These are phyloP conservation scores for Muscicapa comitata DNA, from an alignment of 2,797 vertebrate species.

Conservation along the genomic window DNA sequence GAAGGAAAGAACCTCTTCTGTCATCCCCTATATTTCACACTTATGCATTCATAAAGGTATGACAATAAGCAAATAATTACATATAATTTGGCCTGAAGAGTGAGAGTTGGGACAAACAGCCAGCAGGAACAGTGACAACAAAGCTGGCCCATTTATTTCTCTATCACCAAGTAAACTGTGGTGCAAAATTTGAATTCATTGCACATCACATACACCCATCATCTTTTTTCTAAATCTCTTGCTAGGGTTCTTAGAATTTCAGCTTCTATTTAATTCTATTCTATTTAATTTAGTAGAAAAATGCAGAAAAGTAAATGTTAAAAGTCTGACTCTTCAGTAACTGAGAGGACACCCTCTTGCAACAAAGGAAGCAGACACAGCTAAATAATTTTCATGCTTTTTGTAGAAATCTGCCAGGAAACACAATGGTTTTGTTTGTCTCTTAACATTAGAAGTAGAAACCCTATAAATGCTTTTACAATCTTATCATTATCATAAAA, in stretches of 20 bases:
- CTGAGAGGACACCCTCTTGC: not conserved
- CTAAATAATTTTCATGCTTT: not conserved
- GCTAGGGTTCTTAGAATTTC: not conserved
- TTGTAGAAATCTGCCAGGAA: not conserved
- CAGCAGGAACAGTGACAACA: not conserved
- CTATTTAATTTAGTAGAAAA: not conserved
- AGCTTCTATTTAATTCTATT: not conserved
- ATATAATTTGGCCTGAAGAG: not conserved
- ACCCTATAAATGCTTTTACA: not conserved
- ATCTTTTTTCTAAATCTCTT: not conserved
- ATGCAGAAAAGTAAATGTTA: not conserved
- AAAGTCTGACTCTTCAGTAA: not conserved
- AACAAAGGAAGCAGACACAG: not conserved
- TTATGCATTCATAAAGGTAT: not conserved
- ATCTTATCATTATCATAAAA: not conserved
- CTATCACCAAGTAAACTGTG: not conserved
- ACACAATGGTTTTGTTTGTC: not conserved
- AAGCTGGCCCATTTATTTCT: not conserved
- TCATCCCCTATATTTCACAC: not conserved
- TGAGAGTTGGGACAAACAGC: not conserved
- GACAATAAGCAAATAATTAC: not conserved
- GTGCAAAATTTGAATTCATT: accelerated
- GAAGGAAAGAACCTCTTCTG: not conserved
- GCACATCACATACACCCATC: accelerated
- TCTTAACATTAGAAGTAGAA: not conserved